A percentile compares a stretch with the other conserved stretches of the same genome.
Conservation (phyloP, 37 sponge, comb jelly and placozoan species). For the Chondrosia reniformis region DNA sequence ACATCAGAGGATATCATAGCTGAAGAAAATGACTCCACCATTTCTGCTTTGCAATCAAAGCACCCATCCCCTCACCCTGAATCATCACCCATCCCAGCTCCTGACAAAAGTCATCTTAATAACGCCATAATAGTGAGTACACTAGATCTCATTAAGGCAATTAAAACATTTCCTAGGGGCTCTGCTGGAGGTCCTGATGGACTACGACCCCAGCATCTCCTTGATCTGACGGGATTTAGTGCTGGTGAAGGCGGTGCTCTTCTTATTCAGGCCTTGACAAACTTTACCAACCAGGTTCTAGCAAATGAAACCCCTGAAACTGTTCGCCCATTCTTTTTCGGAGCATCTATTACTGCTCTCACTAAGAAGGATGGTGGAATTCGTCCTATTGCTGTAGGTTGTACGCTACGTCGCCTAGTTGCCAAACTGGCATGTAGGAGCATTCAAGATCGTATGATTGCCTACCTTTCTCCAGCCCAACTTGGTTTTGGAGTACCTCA, state of each 20-base stretch:
- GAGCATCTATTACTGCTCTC: slow-evolving; percentile 35
- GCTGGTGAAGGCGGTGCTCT: slow-evolving; percentile 17
- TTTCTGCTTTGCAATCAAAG: neutral
- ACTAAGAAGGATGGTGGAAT: slow-evolving; percentile 40
- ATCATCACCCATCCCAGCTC: neutral
- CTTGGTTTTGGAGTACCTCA: slow-evolving; percentile 2
- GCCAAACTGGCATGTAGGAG: slow-evolving; percentile 22
- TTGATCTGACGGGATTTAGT: slow-evolving; percentile 2
- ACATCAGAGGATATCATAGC: neutral
- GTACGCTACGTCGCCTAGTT: slow-evolving; percentile 30
- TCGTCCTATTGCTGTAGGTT: slow-evolving; percentile 46
- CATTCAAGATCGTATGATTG: neutral
- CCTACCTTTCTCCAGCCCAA: slow-evolving; percentile 6
- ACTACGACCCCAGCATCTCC: slow-evolving; percentile 39
- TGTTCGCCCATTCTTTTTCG: slow-evolving; percentile 34
- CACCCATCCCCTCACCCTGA: neutral
- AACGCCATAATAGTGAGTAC: neutral
- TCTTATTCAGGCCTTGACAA: slow-evolving; percentile 20
- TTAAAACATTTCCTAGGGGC: slow-evolving; percentile 28
- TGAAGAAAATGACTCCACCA: neutral
- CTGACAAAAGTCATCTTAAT: neutral
- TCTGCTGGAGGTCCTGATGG: slow-evolving; percentile 49
- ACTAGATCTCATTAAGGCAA: neutral
- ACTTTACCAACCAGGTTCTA: slow-evolving; percentile 21
- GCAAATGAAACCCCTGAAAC: slow-evolving; percentile 17